Base-by-base conservation (phyloP, 2,797 vertebrate genomes). In the Falco concolor region DNA sequence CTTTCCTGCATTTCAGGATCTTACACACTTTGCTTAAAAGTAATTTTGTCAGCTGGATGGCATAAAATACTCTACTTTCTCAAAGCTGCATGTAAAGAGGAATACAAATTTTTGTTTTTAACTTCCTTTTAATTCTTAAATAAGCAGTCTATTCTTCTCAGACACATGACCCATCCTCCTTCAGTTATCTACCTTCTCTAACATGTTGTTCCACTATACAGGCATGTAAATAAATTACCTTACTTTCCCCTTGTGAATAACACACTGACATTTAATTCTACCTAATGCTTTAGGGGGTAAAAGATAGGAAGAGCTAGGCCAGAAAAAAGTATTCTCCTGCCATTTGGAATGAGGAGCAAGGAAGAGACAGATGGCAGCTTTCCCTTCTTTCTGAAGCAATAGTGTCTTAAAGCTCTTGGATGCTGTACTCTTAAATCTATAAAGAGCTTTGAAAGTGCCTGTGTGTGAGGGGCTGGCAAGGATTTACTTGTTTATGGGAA, bases 351-450 rank as follows among this genome's bases (percentile, higher is more conserved):
- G 77, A 95, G 80, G 91, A 92, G 70, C 59, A 93, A 82, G 59
- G 96, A 81, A 92, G 73, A 92, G 36, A 93, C 92, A 95, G 95
- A 96, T 93, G 89, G 94, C 81, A 93, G 88, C 77, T 92, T 81
- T 91, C 79, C 42, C 80, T 95, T 92, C 89, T 74, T 83, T 87
- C 75, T 83, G 90, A 94, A 95, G 87, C 74, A 82, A 56, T 18
- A 78, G 77, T 76, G 68, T 94, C 86, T 96, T 95, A 94, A 95
- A 94, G 90, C 84, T 94, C 92, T 74, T 57, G 84, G 77, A 95
- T 83, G 53, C 67, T 75, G 68, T 47, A 30, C 54, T 92, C 94
- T 94, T 57, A 84, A 89, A 93, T 90, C 94, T 89, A 64, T 93
- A 83, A 80, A 90, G 77, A 77, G 87, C 38, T 88, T 87, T 89